Evolutionary conservation across 1,140 invertebrate genomes (phyloP).

Genomic region (Oreohelix idahoensis): DNA sequence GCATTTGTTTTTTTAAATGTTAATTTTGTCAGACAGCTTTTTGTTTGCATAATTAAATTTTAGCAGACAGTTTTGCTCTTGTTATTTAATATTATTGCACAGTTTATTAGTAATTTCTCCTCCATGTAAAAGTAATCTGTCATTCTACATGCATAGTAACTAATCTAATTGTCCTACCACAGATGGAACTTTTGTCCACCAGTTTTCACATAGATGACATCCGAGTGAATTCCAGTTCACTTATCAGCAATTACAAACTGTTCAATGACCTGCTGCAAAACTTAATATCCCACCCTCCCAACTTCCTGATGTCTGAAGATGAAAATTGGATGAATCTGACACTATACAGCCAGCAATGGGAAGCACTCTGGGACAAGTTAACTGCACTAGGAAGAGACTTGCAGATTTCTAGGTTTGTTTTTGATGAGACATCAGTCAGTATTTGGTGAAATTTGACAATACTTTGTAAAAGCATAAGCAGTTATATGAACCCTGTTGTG

Average conservation of each 20-base stretch:
- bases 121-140: no score
- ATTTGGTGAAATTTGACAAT: no score
- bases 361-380: conserved; percentile 32
- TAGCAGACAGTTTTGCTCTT: no score
- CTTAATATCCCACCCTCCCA: conserved; percentile 37
- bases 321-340: conserved; percentile 42
- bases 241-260: not conserved
- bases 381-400: not conserved
- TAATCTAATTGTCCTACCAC: not conserved
- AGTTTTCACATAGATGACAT: not conserved
- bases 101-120: no score
- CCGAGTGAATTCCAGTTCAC: not conserved
- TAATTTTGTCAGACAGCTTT: no score
- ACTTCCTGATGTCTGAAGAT: conserved; percentile 31
- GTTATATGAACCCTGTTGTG: no score
- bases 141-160: no score
- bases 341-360: conserved; percentile 38
- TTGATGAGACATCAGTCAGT: no score
- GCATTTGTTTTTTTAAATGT: no score
- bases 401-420: not conserved
- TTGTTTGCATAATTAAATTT: no score
- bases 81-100: no score
- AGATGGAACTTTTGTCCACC: conserved; percentile 18
- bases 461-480: no score
- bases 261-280: conserved; percentile 26